Percentiles rank a stretch among this genome's conserved stretches.
phyloP scores from a whole-genome alignment of 2,113 vertebrate species.

The Procavia capensis region DNA sequence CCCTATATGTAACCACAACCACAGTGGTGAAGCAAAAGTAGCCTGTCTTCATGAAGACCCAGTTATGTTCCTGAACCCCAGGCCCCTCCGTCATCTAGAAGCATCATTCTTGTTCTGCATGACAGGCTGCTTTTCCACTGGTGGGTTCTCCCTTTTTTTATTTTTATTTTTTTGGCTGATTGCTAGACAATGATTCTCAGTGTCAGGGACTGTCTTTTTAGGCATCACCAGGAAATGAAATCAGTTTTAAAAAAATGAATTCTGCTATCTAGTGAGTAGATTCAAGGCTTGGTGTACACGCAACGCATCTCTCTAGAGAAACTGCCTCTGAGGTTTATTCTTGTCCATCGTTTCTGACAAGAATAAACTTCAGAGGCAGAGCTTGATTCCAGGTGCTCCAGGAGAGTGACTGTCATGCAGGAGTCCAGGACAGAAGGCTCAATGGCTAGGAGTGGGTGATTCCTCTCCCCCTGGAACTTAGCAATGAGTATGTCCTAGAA shows the following conservation, averaged over 20 bases:
- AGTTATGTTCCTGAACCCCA: neutral
- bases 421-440: neutral
- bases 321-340: neutral
- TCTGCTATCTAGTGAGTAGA: neutral
- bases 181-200: neutral
- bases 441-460: neutral
- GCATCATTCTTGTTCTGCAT: neutral
- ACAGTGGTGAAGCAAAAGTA: neutral
- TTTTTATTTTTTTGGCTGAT: neutral
- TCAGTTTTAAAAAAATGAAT: neutral
- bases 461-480: neutral
- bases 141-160: neutral
- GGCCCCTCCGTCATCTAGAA: neutral
- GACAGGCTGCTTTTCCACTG: neutral
- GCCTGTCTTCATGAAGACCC: neutral
- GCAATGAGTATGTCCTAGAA: neutral
- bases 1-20: neutral
- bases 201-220: neutral
- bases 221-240: neutral
- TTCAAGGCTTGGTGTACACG: neutral
- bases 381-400: neutral
- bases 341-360: slow-evolving; percentile 2
- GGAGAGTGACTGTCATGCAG: neutral
- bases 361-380: slow-evolving; percentile 10
- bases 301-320: neutral